These are phyloP conservation scores for Crepidodera aurea DNA, from an alignment of 2,888 invertebrate species.

Conservation along the genomic window DNA sequence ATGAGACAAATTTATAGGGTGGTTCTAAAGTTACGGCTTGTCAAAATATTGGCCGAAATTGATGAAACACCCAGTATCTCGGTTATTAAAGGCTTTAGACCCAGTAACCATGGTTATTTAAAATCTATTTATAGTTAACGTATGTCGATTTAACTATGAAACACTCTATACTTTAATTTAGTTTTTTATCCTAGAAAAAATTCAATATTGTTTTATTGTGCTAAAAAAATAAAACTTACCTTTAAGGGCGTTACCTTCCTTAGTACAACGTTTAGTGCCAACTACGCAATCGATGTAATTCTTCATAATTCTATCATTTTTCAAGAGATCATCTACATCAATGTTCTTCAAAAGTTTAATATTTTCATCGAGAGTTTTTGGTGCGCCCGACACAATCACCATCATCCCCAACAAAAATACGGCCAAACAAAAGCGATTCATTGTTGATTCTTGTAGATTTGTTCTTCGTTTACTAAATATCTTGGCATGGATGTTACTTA, in stretches of 20 bases:
- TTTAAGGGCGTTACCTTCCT: constrained; percentile 75
- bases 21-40: no score
- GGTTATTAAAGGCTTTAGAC: no score
- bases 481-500: constrained; percentile 1
- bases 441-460: constrained; percentile 10
- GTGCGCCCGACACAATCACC: constrained; percentile 21
- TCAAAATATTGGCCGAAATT: no score
- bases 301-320: constrained; percentile 69
- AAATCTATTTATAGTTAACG: no score
- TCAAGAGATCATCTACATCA: constrained; percentile 71
- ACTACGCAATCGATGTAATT: constrained; percentile 74
- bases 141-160: no score
- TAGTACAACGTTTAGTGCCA: constrained; percentile 70
- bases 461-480: constrained; percentile 8
- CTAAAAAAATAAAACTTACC: constrained; percentile 67
- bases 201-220: no score
- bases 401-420: constrained; percentile 13
- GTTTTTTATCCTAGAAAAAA: no score
- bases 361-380: constrained; percentile 64
- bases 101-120: no score
- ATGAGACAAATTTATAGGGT: no score
- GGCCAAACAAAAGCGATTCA: constrained; percentile 17
- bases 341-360: constrained; percentile 65
- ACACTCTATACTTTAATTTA: no score
- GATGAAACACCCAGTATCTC: no score